Evolutionary conservation across 2,888 invertebrate genomes (phyloP).

Genomic region (Herminia tarsipennalis): DNA sequence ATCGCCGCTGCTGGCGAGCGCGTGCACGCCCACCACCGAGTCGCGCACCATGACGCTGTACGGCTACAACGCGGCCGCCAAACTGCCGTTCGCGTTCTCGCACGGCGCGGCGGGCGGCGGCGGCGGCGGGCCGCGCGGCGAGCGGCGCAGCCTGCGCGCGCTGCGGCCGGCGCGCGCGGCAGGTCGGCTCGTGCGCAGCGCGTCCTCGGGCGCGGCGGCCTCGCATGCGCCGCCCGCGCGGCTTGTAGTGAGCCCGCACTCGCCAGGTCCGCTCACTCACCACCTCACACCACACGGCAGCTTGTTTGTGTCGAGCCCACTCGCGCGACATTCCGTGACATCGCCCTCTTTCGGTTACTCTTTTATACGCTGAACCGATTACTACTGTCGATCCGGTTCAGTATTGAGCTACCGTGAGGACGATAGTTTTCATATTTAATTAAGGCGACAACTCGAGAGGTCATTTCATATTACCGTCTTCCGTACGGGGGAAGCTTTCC

Average conservation of each 20-base stretch:
- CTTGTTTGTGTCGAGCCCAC: no score
- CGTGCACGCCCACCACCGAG: constrained; percentile 73
- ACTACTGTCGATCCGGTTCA: no score
- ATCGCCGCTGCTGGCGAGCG: constrained; percentile 72
- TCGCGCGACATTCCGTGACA: no score
- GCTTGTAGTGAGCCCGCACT: constrained; percentile 71
- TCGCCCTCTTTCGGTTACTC: no score
- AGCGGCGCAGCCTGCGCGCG: constrained; percentile 63
- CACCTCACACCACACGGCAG: constrained; percentile 20
- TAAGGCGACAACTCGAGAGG: no score
- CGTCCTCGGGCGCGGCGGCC: constrained; percentile 78
- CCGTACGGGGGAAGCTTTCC: constrained; percentile 51
- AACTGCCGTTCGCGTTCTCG: constrained; percentile 80
- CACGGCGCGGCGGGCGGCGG: constrained; percentile 62
- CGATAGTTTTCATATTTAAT: no score
- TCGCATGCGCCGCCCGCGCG: constrained; percentile 71
- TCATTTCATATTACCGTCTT: not conserved
- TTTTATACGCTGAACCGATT: no score
- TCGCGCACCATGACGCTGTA: constrained; percentile 78
- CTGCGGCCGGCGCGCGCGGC: constrained; percentile 55
- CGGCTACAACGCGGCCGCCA: constrained; percentile 82
- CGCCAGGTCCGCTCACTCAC: constrained; percentile 67
- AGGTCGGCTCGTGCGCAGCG: constrained; percentile 85
- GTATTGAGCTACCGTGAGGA: no score
- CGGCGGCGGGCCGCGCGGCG: constrained; percentile 44